Percentiles rank a stretch among this genome's conserved stretches.
Evolutionary conservation across 2,888 invertebrate genomes (phyloP).

Genomic region (Chymomyza caudatula): DNA sequence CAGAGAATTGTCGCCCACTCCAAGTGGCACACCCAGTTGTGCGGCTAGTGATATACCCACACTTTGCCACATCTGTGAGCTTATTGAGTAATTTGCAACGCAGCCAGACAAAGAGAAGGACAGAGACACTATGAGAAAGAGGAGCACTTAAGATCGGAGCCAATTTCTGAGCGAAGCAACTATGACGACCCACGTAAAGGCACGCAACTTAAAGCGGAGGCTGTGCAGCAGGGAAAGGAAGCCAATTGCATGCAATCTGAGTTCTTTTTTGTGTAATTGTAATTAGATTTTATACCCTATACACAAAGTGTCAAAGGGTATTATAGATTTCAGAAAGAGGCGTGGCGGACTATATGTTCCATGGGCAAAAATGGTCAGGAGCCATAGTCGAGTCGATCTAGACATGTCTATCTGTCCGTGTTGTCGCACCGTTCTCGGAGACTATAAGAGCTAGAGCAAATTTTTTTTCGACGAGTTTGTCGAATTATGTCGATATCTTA

Average conservation of each 20-base stretch:
- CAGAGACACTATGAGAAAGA: neutral
- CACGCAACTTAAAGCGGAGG: constrained; percentile 51
- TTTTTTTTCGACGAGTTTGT: too few relatives aligned
- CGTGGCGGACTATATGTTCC: too few relatives aligned
- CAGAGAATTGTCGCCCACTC: constrained; percentile 45
- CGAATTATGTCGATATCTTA: too few relatives aligned
- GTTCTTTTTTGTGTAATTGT: constrained; percentile 24
- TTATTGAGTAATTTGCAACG: constrained; percentile 58
- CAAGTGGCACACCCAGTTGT: constrained; percentile 52
- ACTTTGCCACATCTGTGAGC: constrained; percentile 31
- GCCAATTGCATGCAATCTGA: neutral
- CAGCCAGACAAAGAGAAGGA: neutral
- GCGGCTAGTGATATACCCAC: constrained; percentile 36
- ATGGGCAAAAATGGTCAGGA: too few relatives aligned
- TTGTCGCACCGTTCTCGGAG: too few relatives aligned
- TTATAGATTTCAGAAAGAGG: neutral
- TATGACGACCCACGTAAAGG: constrained; percentile 48
- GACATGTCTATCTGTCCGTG: too few relatives aligned
- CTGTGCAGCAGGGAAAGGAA: constrained; percentile 18
- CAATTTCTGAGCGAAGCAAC: constrained; percentile 38
- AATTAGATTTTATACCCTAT: constrained; percentile 28
- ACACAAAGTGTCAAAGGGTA: too few relatives aligned
- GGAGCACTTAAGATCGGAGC: constrained; percentile 53
- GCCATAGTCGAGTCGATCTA: too few relatives aligned
- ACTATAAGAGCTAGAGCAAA: too few relatives aligned